Percentiles rank a stretch among this genome's conserved stretches.
Evolutionary conservation across 2,797 vertebrate species (phyloP).

Genomic region (Phaenicophaeus curvirostris): DNA sequence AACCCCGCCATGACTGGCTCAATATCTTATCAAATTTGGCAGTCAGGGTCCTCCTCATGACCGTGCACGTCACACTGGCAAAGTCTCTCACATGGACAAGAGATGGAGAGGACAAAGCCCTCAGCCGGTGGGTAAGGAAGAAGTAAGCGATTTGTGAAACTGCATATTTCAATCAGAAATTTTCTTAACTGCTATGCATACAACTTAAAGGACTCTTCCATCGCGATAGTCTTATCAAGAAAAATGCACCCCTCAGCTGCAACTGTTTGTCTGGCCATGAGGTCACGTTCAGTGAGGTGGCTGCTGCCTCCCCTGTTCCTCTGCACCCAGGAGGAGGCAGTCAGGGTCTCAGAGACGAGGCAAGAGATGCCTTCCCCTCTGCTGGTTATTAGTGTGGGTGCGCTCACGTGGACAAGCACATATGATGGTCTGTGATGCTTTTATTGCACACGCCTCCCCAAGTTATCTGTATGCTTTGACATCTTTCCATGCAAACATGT

Average conservation of each 20-base stretch:
- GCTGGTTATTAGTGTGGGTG: neutral
- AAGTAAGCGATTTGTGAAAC: neutral
- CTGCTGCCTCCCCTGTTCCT: neutral
- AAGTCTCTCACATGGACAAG: rapidly evolving
- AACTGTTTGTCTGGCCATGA: neutral
- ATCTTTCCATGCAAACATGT: neutral
- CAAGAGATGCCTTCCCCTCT: neutral
- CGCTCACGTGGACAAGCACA: neutral
- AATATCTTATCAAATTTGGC: neutral
- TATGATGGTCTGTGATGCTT: neutral
- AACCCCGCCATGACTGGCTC: neutral
- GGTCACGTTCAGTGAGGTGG: neutral
- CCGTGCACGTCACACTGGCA: neutral
- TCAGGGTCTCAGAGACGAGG: neutral
- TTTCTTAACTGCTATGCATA: neutral
- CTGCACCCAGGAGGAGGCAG: neutral
- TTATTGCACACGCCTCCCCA: rapidly evolving
- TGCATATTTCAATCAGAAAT: neutral
- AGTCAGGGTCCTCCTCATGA: neutral
- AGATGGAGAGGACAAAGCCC: neutral
- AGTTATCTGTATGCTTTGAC: neutral
- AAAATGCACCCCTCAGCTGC: neutral
- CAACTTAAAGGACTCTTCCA: neutral
- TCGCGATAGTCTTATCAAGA: neutral
- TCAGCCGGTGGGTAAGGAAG: neutral